Evolutionary conservation across 2,888 invertebrate genomes (phyloP).

Genomic region (Catonia carolina): DNA sequence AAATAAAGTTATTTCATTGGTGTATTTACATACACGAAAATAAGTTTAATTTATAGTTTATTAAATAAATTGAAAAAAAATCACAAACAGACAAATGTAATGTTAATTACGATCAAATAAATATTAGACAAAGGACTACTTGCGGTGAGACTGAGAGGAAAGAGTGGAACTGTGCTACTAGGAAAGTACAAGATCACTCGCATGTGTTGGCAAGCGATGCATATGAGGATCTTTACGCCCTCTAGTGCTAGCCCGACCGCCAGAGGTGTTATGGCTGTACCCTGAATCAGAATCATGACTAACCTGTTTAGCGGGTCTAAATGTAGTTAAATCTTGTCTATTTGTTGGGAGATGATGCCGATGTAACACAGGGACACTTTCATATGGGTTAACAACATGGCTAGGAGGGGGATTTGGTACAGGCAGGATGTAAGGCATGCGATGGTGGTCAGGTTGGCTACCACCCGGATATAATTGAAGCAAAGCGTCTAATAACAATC

Average conservation of each 20-base stretch:
- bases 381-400: conserved; percentile 47
- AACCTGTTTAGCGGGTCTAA: conserved; percentile 42
- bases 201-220: conserved; percentile 21
- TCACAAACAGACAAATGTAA: too few species aligned
- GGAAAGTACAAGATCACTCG: conserved; percentile 25
- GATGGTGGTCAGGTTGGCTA: conserved; percentile 39
- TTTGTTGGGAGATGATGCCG: conserved; percentile 38
- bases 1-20: too few species aligned
- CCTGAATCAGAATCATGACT: conserved; percentile 79
- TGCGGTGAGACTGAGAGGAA: conserved; percentile 16
- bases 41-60: too few species aligned
- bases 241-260: conserved; percentile 44
- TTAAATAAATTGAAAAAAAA: too few species aligned
- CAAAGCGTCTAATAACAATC: conserved; percentile 66
- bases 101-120: too few species aligned
- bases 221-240: conserved; percentile 18
- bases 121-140: conserved; percentile 6
- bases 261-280: conserved; percentile 73
- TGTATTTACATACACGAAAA: too few species aligned
- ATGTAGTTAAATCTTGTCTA: conserved; percentile 39
- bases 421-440: conserved; percentile 31
- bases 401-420: conserved; percentile 28
- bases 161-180: conserved; percentile 18
- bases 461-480: conserved; percentile 60
- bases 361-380: conserved; percentile 60